A percentile compares a stretch with the other conserved stretches of the same genome.
These are phyloP conservation scores for Ictidomys tridecemlineatus DNA, from an alignment of 2,113 vertebrate species.

Conservation along the genomic window DNA sequence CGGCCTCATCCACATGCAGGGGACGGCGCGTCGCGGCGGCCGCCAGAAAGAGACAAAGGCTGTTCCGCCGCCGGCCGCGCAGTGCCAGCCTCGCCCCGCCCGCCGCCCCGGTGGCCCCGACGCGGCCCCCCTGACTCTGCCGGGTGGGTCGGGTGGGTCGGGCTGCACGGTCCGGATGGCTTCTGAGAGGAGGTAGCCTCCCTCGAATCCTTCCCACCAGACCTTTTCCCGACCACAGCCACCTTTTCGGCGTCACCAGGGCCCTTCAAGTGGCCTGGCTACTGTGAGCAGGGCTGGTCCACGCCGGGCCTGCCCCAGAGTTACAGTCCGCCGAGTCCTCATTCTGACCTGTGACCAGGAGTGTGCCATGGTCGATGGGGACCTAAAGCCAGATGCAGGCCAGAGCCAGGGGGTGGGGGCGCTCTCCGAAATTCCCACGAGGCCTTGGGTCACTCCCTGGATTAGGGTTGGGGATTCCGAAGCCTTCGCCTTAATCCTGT, in stretches of 20 bases:
- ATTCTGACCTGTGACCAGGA: neutral
- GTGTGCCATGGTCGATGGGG: neutral
- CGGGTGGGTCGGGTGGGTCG: neutral
- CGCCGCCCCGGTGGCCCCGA: conserved; percentile 70
- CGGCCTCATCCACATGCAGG: conserved; percentile 81
- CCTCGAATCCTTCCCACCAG: neutral
- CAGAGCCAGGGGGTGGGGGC: neutral
- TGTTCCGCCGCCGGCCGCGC: conserved; percentile 73
- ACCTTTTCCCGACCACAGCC: neutral
- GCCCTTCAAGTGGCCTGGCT: neutral
- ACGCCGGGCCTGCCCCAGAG: neutral
- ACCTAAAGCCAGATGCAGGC: neutral
- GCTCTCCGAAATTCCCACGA: neutral
- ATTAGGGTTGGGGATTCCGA: neutral
- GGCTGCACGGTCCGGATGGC: neutral
- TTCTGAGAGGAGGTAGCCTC: conserved; percentile 41
- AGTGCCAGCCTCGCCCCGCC: conserved; percentile 73
- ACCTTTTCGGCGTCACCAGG: neutral
- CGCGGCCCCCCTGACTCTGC: neutral
- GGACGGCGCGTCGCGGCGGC: conserved; percentile 51
- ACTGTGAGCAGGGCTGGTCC: neutral
- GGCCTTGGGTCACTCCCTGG: neutral
- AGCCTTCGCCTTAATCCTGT: neutral
- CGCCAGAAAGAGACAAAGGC: conserved; percentile 80
- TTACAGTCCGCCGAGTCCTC: neutral